These are phyloP conservation scores for Pseudotriccus pelzelni DNA, from an alignment of 2,797 vertebrate genomes.

Conservation along the genomic window DNA sequence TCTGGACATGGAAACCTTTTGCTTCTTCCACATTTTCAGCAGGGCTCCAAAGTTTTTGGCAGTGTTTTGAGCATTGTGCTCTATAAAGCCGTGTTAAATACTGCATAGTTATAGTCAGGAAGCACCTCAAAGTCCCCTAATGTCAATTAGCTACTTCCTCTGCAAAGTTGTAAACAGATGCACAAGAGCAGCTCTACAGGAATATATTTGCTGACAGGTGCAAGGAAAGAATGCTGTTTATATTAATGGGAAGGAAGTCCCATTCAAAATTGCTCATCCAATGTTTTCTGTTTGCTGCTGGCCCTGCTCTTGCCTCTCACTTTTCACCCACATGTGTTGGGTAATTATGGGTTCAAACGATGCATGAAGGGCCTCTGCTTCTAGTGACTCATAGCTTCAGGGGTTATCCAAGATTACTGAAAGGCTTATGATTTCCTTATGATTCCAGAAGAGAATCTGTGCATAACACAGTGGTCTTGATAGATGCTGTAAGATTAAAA, in stretches of 20 bases:
- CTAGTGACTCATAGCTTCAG: conserved; percentile 49
- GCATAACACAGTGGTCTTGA: background rate
- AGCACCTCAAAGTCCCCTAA: conserved; percentile 57
- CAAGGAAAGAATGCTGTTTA: conserved; percentile 23
- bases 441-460: background rate
- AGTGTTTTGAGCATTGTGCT: conserved; percentile 37
- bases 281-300: conserved; percentile 25
- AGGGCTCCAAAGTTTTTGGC: conserved; percentile 14
- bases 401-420: conserved; percentile 43
- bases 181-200: background rate
- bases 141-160: conserved; percentile 63
- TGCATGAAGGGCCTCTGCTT: conserved; percentile 39
- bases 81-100: conserved; percentile 51
- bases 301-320: conserved; percentile 25
- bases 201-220: conserved; percentile 50
- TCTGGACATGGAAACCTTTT: conserved; percentile 24
- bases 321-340: conserved; percentile 38
- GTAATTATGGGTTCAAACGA: conserved; percentile 41
- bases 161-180: conserved; percentile 17
- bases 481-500: background rate
- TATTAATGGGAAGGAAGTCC: conserved; percentile 28
- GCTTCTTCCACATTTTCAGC: conserved; percentile 17
- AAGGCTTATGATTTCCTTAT: background rate
- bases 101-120: conserved; percentile 26
- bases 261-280: background rate